These are phyloP conservation scores for Erannis defoliaria DNA, from an alignment of 2,888 invertebrate genomes.

Conservation along the genomic window DNA sequence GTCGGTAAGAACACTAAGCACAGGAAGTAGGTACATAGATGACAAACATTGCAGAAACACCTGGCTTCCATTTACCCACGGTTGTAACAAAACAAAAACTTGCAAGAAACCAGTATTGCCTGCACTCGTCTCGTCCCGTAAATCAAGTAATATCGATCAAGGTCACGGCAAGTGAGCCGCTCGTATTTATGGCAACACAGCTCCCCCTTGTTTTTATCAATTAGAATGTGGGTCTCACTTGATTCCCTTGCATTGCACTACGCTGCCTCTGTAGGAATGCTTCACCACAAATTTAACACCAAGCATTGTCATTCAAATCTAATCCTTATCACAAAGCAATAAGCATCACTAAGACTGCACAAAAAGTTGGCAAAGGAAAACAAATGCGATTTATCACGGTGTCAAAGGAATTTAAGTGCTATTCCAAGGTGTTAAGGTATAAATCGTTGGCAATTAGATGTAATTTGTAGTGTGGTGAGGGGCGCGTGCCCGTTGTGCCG, in stretches of 20 bases:
- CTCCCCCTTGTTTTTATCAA: slow-evolving; percentile 71
- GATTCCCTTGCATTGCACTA: slow-evolving; percentile 57
- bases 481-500: slow-evolving; percentile 61
- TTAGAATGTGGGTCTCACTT: slow-evolving; percentile 68
- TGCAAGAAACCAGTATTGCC: slow-evolving; percentile 20
- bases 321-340: not conserved
- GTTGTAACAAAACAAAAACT: slow-evolving; percentile 21
- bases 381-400: slow-evolving; percentile 49
- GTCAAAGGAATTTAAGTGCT: slow-evolving; percentile 67
- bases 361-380: slow-evolving; percentile 39
- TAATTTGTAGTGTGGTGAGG: slow-evolving; percentile 59
- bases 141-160: slow-evolving; percentile 44
- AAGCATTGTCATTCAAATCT: slow-evolving; percentile 7
- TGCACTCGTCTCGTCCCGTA: slow-evolving; percentile 33
- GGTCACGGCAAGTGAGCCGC: slow-evolving; percentile 35
- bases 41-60: slow-evolving; percentile 16
- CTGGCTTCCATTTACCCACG: slow-evolving; percentile 9
- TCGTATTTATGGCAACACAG: slow-evolving; percentile 40
- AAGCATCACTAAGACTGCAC: slow-evolving; percentile 21
- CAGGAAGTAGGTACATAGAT: too few relatives aligned
- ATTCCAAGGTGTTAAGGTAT: slow-evolving; percentile 61
- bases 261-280: slow-evolving; percentile 57
- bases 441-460: slow-evolving; percentile 56
- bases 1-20: not conserved
- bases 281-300: slow-evolving; percentile 30